Conservation (phyloP, 1,140 invertebrate genomes). For the Neuroterus valhalla region DNA sequence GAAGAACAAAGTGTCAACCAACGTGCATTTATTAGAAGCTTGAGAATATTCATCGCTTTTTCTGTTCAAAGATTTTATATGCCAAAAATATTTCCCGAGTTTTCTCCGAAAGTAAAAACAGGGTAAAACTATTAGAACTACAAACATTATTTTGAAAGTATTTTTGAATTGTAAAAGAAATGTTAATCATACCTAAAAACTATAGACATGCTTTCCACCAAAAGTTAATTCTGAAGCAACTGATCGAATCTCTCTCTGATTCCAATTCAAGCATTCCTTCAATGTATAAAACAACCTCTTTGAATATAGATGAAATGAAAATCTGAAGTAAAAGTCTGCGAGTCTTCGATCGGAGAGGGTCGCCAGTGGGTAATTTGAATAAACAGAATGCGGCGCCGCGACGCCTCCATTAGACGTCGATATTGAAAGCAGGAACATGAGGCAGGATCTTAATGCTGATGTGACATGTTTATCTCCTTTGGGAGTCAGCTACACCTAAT, state of each 20-base stretch:
- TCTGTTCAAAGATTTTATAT: no score
- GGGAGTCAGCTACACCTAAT: slow-evolving; percentile 1
- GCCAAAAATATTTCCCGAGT: no score
- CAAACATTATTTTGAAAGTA: no score
- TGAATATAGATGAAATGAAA: background rate
- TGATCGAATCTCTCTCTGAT: background rate
- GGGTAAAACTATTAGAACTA: no score
- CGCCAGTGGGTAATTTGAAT: slow-evolving; percentile 57
- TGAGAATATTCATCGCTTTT: no score
- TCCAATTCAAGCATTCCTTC: background rate
- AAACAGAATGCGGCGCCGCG: slow-evolving; percentile 56
- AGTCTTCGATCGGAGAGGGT: background rate
- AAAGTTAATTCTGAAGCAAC: no score
- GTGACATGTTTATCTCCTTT: slow-evolving; percentile 10
- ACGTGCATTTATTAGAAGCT: no score
- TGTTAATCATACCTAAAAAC: no score
- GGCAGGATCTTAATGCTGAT: slow-evolving; percentile 44
- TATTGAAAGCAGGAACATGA: slow-evolving; percentile 54
- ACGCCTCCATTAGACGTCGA: slow-evolving; percentile 61
- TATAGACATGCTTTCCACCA: no score
- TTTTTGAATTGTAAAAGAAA: no score
- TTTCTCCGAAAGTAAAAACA: no score
- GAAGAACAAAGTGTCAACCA: no score
- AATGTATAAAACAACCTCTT: background rate
- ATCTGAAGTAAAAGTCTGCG: background rate